A percentile compares a stretch with the other conserved stretches of the same genome.
Conservation (phyloP, 2,888 invertebrate genomes). For the Leptopilina myrica region DNA sequence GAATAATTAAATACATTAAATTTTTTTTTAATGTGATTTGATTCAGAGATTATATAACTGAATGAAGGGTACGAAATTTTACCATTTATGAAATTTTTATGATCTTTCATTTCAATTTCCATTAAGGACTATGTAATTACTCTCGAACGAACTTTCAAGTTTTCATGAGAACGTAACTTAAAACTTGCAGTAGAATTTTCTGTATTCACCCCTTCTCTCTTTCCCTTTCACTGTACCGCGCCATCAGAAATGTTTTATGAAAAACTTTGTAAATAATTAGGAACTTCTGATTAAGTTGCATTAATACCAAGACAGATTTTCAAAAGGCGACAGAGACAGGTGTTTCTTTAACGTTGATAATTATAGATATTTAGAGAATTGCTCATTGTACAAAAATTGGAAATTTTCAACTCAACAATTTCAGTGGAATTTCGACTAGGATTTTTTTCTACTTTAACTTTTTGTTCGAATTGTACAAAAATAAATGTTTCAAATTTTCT, state of each 20-base stretch:
- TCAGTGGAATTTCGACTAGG: too few relatives aligned
- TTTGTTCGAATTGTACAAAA: too few relatives aligned
- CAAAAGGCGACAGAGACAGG: too few relatives aligned
- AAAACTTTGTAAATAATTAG: slow-evolving; percentile 9
- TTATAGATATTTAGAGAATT: too few relatives aligned
- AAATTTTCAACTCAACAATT: too few relatives aligned
- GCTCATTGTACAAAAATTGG: too few relatives aligned
- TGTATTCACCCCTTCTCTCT: background rate
- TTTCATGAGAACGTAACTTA: background rate
- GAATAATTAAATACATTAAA: slow-evolving; percentile 1
- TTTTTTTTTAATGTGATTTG: background rate
- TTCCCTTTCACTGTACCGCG: too few relatives aligned
- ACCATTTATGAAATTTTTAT: slow-evolving; percentile 2
- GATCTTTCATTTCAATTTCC: slow-evolving; percentile 15
- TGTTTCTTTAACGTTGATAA: too few relatives aligned
- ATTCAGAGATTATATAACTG: background rate
- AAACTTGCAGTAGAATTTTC: background rate
- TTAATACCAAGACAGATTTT: background rate
- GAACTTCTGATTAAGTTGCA: slow-evolving; percentile 4
- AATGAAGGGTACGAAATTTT: background rate
- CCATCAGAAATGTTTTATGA: background rate
- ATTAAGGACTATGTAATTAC: slow-evolving; percentile 11
- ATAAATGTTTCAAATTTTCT: too few relatives aligned
- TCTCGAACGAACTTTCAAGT: background rate
- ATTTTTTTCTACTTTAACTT: too few relatives aligned